phyloP scores from a whole-genome alignment of 2,888 invertebrate genomes.

The Nesidiocoris tenuis region DNA sequence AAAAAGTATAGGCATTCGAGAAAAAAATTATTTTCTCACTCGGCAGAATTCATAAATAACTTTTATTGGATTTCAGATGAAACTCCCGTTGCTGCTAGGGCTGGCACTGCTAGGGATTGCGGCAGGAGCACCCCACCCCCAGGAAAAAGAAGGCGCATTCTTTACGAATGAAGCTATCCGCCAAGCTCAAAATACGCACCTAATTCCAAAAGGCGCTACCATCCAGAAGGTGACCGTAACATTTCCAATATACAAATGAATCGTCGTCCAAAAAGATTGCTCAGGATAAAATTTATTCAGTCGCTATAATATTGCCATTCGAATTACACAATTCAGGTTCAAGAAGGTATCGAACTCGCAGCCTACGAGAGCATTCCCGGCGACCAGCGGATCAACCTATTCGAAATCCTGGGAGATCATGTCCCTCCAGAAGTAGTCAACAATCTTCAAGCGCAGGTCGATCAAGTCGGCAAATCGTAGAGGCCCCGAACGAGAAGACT shows the following conservation, averaged over 20 bases:
- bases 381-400: slow-evolving; percentile 79
- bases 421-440: slow-evolving; percentile 84
- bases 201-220: slow-evolving; percentile 82
- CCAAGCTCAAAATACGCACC: slow-evolving; percentile 80
- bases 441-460: slow-evolving; percentile 81
- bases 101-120: slow-evolving; percentile 51
- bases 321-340: slow-evolving; percentile 45
- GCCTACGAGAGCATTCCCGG: slow-evolving; percentile 85
- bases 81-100: slow-evolving; percentile 33
- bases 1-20: not conserved
- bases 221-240: slow-evolving; percentile 65
- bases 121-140: slow-evolving; percentile 46
- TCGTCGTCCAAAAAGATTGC: slow-evolving; percentile 7
- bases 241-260: no score
- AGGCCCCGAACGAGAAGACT: not conserved
- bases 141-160: slow-evolving; percentile 72
- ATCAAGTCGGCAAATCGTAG: slow-evolving; percentile 67
- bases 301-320: no score
- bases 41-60: not conserved
- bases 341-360: slow-evolving; percentile 79
- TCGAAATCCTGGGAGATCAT: slow-evolving; percentile 79
- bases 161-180: slow-evolving; percentile 84
- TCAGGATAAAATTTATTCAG: not conserved
- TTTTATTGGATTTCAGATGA: slow-evolving; percentile 31
- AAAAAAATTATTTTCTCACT: not conserved